phyloP scores from a whole-genome alignment of 23 tunicate genomes.

The Corella eumyota region DNA sequence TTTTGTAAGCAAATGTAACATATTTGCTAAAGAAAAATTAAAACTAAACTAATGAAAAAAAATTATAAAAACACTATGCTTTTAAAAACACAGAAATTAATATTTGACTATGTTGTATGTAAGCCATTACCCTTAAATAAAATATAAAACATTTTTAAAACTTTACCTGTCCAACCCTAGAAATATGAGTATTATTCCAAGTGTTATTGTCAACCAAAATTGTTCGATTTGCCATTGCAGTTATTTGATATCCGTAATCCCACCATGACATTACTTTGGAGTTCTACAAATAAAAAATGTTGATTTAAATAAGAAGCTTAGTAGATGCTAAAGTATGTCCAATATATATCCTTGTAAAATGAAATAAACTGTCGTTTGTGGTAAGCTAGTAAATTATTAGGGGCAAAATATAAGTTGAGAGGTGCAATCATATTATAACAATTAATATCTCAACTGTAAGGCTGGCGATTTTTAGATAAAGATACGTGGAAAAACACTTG shows the following conservation, averaged over 20 bases:
- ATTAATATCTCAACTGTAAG: no score
- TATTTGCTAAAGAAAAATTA: neutral
- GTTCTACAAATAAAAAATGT: constrained; percentile 41
- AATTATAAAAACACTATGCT: neutral
- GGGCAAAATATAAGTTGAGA: no score
- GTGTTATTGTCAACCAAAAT: constrained; percentile 97
- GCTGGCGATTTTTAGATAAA: no score
- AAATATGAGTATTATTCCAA: constrained; percentile 99
- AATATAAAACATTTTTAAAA: neutral
- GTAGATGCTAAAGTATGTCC: no score
- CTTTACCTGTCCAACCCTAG: constrained; percentile 93
- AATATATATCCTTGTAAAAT: no score
- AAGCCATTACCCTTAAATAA: neutral
- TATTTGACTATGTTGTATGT: no score
- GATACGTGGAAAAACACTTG: no score
- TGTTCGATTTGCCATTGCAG: constrained; percentile 98
- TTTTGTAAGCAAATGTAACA: no score
- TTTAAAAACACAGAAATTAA: neutral
- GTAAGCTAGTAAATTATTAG: no score
- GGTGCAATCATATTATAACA: no score
- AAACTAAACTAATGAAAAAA: neutral
- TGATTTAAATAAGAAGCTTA: no score
- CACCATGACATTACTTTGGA: constrained; percentile 99
- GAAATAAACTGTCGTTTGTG: no score
- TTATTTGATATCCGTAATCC: constrained; percentile 99